phyloP scores from a whole-genome alignment of 1,140 invertebrate species.

The Drepana arcuata region DNA sequence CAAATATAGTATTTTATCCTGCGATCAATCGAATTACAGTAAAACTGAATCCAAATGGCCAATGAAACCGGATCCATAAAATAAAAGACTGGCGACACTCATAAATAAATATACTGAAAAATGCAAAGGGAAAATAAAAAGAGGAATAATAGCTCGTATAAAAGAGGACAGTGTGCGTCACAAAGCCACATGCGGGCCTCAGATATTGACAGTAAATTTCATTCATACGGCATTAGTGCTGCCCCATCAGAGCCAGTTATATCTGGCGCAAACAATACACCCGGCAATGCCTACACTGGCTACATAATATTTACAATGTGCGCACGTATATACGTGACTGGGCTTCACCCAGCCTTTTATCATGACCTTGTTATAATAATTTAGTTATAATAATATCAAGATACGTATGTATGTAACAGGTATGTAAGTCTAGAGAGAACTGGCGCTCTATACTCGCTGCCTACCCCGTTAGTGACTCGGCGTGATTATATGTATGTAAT shows the following conservation, averaged over 20 bases:
- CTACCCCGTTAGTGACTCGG: too few relatives aligned
- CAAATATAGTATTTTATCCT: too few relatives aligned
- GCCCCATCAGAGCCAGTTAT: slow-evolving; percentile 64
- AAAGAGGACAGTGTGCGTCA: slow-evolving; percentile 64
- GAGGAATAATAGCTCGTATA: slow-evolving; percentile 53
- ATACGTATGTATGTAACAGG: too few relatives aligned
- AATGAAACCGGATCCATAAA: slow-evolving; percentile 16
- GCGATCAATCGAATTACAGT: too few relatives aligned
- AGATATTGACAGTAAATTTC: slow-evolving; percentile 72
- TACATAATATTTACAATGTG: too few relatives aligned
- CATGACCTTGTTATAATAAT: too few relatives aligned
- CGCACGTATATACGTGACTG: too few relatives aligned
- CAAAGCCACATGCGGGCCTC: slow-evolving; percentile 68
- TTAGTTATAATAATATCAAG: too few relatives aligned
- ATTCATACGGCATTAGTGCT: slow-evolving; percentile 70
- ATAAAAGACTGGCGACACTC: slow-evolving; percentile 16
- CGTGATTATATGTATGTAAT: too few relatives aligned
- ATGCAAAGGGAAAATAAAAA: slow-evolving; percentile 45
- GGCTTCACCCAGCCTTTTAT: too few relatives aligned
- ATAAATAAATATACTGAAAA: slow-evolving; percentile 45
- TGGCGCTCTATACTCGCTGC: too few relatives aligned
- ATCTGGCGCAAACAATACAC: slow-evolving; percentile 45
- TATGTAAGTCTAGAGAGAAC: too few relatives aligned
- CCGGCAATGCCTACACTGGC: slow-evolving; percentile 17
- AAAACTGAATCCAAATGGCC: slow-evolving; percentile 12